These are phyloP conservation scores for Phataginus tetradactyla DNA, from an alignment of 2,797 vertebrate genomes.

Conservation along the genomic window DNA sequence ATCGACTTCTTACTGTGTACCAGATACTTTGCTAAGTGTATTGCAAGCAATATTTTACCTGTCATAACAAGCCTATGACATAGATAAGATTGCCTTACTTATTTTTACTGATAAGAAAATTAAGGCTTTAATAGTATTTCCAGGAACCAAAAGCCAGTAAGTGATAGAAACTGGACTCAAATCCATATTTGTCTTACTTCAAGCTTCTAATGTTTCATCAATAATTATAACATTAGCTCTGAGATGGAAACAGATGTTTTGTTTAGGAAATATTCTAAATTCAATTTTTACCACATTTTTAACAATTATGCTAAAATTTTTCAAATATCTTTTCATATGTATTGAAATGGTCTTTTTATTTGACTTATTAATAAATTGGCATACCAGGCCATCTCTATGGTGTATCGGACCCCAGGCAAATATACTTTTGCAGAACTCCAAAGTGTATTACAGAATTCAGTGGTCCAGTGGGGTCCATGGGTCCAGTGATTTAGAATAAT, in stretches of 20 bases:
- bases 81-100: not conserved
- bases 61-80: constrained; percentile 27
- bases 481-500: not conserved
- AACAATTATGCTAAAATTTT: not conserved
- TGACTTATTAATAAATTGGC: not conserved
- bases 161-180: not conserved
- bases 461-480: not conserved
- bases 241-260: not conserved
- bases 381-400: not conserved
- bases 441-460: not conserved
- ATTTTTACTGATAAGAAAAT: constrained; percentile 23
- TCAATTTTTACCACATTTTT: not conserved
- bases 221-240: not conserved
- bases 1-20: not conserved
- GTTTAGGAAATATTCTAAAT: not conserved
- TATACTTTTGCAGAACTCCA: not conserved
- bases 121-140: not conserved
- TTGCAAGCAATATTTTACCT: not conserved
- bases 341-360: not conserved
- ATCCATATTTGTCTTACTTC: not conserved
- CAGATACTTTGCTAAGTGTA: not conserved
- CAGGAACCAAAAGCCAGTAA: constrained; percentile 8
- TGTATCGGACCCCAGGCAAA: not conserved
- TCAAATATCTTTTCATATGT: not conserved
- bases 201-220: not conserved